Base-by-base conservation (phyloP, 1,140 invertebrate species). In the Xylocopa sonorina region DNA sequence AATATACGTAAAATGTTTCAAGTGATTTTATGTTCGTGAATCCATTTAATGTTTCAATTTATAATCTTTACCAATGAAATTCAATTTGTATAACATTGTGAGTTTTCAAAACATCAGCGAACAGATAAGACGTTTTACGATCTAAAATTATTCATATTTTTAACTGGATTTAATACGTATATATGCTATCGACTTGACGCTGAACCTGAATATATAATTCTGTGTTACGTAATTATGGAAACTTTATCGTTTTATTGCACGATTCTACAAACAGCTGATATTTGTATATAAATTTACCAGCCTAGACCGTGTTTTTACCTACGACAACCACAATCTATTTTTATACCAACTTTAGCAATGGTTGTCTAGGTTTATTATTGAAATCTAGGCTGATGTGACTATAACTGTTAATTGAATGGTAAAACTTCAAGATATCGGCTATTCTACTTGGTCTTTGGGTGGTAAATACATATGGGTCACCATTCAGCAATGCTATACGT, bases 291-390 rank as follows among this genome's bases (percentile, higher is more conserved):
- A 83, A 57, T 72, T 80, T 78, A 76, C 48, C 89, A 89, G 90
- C 88, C 85, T 90, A 88, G 91, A 89, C 50, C 78, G 82, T 87
- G 62, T 84, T 77, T 78, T 85, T 84, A 80, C 87, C 88, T 77
- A 80, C 48, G 88, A 88, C 90, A 92, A 91, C 88, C 88, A 82
- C 83, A 68, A 82, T 88, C 76, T 81, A 62, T 73, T 68, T 85
- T 14, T n/a, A 72, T n/a, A 51, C 63, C 64, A 60, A 76, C 76
- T 84, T 87, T 81, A 85, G 55, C 67, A 64, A 60, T 63, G 89
- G 89, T 91, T 92, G 91, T 89, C 89, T 88, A 69, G 88, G 89
- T 87, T 73, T 80, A 66, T 84, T 87, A 82, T 88, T 86, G 78
- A 76, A 78, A 84, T 90, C 90, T 91, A 88, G 89, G 88, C 90